Evolutionary conservation across 2,888 invertebrate species (phyloP).

Genomic region (Glyphotaelius pellucidus): DNA sequence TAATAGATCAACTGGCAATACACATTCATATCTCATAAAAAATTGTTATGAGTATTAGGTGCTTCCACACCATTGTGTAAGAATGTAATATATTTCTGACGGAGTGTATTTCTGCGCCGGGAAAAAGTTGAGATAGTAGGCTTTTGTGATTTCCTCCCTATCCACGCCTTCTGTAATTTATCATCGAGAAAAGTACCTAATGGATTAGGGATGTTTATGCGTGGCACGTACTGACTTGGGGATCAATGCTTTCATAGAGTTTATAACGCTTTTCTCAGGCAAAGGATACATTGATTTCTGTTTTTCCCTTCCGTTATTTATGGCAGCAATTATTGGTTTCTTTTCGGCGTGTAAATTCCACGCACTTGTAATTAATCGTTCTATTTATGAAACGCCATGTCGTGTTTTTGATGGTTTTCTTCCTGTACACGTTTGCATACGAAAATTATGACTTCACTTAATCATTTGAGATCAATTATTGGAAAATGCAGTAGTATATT

Average conservation of each 20-base stretch:
- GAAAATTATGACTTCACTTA: no score
- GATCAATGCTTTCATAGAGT: slow-evolving; percentile 21
- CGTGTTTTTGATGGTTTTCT: no score
- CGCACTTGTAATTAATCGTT: neutral
- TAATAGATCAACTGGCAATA: neutral
- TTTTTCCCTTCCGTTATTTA: neutral
- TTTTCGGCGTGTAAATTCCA: neutral
- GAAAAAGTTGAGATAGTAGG: slow-evolving; percentile 18
- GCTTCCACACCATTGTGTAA: neutral
- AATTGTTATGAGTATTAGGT: neutral
- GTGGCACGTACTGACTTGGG: neutral
- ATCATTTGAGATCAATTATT: no score
- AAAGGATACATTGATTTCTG: slow-evolving; percentile 14
- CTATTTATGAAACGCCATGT: no score
- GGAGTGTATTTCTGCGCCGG: neutral
- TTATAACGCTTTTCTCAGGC: slow-evolving; percentile 8
- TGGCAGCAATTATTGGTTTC: neutral
- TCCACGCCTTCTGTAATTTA: slow-evolving; percentile 41
- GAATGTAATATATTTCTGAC: neutral
- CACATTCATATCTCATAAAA: neutral
- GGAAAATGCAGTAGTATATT: no score
- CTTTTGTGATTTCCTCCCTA: neutral
- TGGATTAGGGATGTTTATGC: slow-evolving; percentile 38
- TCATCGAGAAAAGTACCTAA: slow-evolving; percentile 53
- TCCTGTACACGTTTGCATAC: no score